These are phyloP conservation scores for Drosophila leontia DNA, from an alignment of 1,140 invertebrate species.

Conservation along the genomic window DNA sequence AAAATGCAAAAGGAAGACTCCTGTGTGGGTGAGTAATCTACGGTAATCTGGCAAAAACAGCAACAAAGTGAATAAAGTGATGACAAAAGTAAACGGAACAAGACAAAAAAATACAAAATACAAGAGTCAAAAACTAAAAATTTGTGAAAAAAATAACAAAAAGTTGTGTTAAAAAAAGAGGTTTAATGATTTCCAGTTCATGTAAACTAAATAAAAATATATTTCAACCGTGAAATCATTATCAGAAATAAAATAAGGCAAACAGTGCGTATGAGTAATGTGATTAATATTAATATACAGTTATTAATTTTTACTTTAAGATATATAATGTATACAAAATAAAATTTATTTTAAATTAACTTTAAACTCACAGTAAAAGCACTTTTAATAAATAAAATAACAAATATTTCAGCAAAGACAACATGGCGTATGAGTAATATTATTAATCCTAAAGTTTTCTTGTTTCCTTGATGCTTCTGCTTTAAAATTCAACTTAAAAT, in stretches of 20 bases:
- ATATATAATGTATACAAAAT: neutral
- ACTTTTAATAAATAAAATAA: neutral
- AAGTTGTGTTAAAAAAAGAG: slow-evolving; percentile 10
- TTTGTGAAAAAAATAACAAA: neutral
- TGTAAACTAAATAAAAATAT: neutral
- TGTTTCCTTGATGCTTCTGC: neutral
- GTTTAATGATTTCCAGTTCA: slow-evolving; percentile 17
- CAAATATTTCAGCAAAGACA: neutral
- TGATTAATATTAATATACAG: neutral
- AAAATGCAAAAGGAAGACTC: neutral
- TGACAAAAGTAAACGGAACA: slow-evolving; percentile 30
- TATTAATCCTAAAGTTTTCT: neutral
- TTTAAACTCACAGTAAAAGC: too few relatives aligned
- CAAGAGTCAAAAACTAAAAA: slow-evolving; percentile 5
- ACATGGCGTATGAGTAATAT: slow-evolving; percentile 1
- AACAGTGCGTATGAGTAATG: slow-evolving; percentile 2
- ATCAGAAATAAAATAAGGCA: neutral
- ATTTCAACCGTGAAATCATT: neutral
- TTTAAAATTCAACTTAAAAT: too few relatives aligned
- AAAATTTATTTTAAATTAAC: neutral
- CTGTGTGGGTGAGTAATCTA: slow-evolving; percentile 33
- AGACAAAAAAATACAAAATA: neutral
- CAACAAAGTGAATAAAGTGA: slow-evolving; percentile 37
- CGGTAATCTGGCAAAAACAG: slow-evolving; percentile 36
- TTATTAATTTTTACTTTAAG: too few relatives aligned